Percentiles rank a stretch among this genome's conserved stretches.
These are phyloP conservation scores for Mimumesa dahlbomi DNA, from an alignment of 2,888 invertebrate genomes.

Conservation along the genomic window DNA sequence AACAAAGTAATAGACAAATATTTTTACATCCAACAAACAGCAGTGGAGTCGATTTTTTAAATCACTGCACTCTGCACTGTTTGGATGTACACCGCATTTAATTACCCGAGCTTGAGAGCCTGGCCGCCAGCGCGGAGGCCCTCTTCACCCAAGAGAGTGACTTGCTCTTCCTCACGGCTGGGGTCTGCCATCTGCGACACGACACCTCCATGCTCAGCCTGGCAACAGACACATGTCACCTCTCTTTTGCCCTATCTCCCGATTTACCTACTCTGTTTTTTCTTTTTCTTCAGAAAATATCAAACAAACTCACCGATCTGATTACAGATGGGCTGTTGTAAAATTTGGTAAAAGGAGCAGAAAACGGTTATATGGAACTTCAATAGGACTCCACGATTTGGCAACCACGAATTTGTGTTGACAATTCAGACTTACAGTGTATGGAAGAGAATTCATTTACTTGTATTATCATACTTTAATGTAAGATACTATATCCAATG, in stretches of 20 bases:
- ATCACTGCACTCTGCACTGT: constrained; percentile 68
- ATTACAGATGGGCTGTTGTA: constrained; percentile 19
- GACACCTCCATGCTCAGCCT: constrained; percentile 87
- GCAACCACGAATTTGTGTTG: constrained; percentile 2
- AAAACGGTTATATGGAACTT: constrained; percentile 24
- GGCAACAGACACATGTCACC: constrained; percentile 83
- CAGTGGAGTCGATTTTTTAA: too few relatives aligned
- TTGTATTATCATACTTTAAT: too few relatives aligned
- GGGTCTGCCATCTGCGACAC: constrained; percentile 97
- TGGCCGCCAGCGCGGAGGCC: constrained; percentile 96
- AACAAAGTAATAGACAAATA: too few relatives aligned
- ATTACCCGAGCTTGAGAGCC: constrained; percentile 98
- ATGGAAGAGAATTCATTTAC: too few relatives aligned
- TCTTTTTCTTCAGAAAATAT: constrained; percentile 40
- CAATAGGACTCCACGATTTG: constrained; percentile 26
- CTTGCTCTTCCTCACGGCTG: constrained; percentile 96
- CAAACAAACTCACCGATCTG: constrained; percentile 38
- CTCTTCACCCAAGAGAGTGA: constrained; percentile 97
- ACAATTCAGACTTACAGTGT: not conserved
- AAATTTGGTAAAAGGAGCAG: constrained; percentile 30
- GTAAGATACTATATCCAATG: too few relatives aligned
- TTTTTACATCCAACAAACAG: too few relatives aligned
- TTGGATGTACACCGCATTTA: constrained; percentile 77
- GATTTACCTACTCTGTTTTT: constrained; percentile 50
- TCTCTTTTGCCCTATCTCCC: constrained; percentile 77